phyloP scores from a whole-genome alignment of 2,113 vertebrate genomes.

The Larimichthys polyactis region DNA sequence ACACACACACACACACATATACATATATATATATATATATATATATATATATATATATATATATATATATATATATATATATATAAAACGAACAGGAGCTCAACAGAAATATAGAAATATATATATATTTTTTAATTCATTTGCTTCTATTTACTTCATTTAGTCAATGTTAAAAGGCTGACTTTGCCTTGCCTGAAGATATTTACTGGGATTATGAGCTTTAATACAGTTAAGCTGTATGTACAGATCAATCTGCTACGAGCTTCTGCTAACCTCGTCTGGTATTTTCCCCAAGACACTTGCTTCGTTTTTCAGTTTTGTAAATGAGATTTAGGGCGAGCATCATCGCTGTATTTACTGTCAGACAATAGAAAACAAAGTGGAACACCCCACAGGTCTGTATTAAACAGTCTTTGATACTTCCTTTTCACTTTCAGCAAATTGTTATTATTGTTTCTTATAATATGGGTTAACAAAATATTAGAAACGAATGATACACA shows the following conservation, averaged over 20 bases:
- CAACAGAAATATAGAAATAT: constrained; percentile 49
- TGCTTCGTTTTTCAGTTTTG: constrained; percentile 42
- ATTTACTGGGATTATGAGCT: constrained; percentile 84
- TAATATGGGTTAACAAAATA: not conserved
- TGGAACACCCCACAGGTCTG: constrained; percentile 46
- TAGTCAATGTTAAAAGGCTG: constrained; percentile 83
- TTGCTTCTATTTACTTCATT: constrained; percentile 81
- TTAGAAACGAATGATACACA: not conserved
- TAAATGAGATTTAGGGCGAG: constrained; percentile 53
- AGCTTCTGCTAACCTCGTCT: constrained; percentile 63
- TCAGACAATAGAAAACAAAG: constrained; percentile 64
- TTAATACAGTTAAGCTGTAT: constrained; percentile 77
- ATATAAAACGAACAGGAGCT: constrained; percentile 61
- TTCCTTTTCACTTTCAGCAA: constrained; percentile 10
- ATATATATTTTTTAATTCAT: constrained; percentile 71
- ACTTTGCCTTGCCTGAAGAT: constrained; percentile 83
- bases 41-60: constrained; percentile 52
- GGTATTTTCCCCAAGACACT: constrained; percentile 45
- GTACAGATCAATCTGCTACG: constrained; percentile 77
- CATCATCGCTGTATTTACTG: constrained; percentile 40
- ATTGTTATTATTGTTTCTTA: not conserved
- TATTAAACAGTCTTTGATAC: constrained; percentile 39
- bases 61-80: constrained; percentile 38
- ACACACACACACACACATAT: constrained; percentile 20
- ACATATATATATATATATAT: constrained; percentile 51